Evolutionary conservation across 2,113 vertebrate genomes (phyloP), one percentile per base, ranked within the genome.

Genomic region (Peromyscus californicus): DNA sequence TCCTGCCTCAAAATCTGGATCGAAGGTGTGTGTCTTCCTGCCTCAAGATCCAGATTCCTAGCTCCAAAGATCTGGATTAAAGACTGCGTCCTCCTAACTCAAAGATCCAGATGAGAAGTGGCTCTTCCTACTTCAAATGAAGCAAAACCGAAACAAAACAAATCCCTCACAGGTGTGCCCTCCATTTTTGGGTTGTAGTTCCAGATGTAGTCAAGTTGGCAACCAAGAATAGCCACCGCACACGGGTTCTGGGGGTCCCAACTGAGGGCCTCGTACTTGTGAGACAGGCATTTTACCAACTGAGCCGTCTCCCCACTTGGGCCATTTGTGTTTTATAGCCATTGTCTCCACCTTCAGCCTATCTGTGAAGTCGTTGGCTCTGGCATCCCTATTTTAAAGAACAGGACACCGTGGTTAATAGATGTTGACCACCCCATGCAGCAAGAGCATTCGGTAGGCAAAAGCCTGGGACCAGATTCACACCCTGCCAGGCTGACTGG

Each of bases 311-410:
- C 24, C 13, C 22, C 69, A 42, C 36, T 29, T 29, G 12, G 26
- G 4, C 15, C 31, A 24, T 94, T 76, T 26, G 19, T 87, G n/a
- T 69, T 80, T 90, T 70, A 45, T 63, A 61, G 29, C 29, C 22
- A 21, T 94, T 33, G 89, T 61, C 42, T 86, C 93, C 76, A 61
- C 4, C n/a, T 84, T 85, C 31, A 93, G 59, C 39, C 51, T 72
- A 9, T n/a, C 67, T 80, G 48, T 61, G 42, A 83, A 48, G 42
- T 39, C 59, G 31, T 90, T 65, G 91, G 36, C 84, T 17, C 63
- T 57, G 74, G 48, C 54, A 74, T 82, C 16, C 21, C 70, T 63
- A 76, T 70, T 61, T 90, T 95, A 83, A 96, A 97, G 24, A 82
- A 78, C 54, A 92, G n/a, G 84, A 69, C 89, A 65, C 61, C 26